Percentiles rank a stretch among this genome's conserved stretches.
Evolutionary conservation across 2,888 invertebrate genomes (phyloP).

Genomic region (Venusia cambrica): DNA sequence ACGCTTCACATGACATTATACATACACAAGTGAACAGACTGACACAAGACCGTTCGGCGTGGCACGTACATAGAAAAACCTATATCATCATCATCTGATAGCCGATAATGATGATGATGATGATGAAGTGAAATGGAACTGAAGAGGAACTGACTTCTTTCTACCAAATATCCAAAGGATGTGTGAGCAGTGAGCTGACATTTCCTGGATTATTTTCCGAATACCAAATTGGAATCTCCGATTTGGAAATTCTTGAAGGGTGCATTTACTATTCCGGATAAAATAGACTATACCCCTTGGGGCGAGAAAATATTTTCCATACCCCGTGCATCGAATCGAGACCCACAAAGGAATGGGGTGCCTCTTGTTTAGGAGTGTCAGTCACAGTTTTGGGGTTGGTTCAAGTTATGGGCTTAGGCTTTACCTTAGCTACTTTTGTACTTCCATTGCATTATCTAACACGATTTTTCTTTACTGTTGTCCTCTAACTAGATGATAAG

Average conservation of each 20-base stretch:
- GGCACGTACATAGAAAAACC: too few species aligned
- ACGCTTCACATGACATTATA: too few species aligned
- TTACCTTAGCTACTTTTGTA: background rate
- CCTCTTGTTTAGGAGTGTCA: conserved; percentile 52
- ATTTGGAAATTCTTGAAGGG: conserved; percentile 22
- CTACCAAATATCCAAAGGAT: too few species aligned
- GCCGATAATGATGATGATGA: too few species aligned
- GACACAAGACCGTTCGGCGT: too few species aligned
- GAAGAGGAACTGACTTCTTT: too few species aligned
- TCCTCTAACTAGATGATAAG: too few species aligned
- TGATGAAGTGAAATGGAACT: background rate
- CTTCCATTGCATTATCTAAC: background rate
- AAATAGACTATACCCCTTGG: conserved; percentile 28
- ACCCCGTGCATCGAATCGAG: conserved; percentile 49
- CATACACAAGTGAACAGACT: too few species aligned
- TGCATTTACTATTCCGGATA: conserved; percentile 31
- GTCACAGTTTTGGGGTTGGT: conserved; percentile 39
- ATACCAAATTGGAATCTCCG: conserved; percentile 18
- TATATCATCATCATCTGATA: too few species aligned
- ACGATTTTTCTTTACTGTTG: too few species aligned
- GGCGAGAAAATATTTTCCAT: conserved; percentile 44
- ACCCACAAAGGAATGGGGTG: conserved; percentile 42
- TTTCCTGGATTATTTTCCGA: conserved; percentile 9
- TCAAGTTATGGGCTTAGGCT: conserved; percentile 17
- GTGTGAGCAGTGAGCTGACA: background rate